Percentiles rank a stretch among this genome's conserved stretches.
phyloP scores from a whole-genome alignment of 37 sponge, comb jelly and placozoan genomes.

The Cliona cf. orientalis region DNA sequence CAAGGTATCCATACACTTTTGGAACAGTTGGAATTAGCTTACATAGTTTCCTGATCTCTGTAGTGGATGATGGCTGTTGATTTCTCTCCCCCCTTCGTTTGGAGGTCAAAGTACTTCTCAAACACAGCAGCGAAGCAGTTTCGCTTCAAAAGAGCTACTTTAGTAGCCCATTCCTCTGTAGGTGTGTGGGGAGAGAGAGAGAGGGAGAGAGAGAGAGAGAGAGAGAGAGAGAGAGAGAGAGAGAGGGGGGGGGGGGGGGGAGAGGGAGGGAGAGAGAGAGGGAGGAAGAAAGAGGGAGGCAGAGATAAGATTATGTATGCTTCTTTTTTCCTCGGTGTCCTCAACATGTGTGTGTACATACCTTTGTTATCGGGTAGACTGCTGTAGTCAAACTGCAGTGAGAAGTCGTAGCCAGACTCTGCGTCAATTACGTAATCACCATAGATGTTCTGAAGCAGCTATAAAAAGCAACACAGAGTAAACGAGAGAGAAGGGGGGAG shows the following conservation, averaged over 20 bases:
- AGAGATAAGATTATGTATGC: background rate
- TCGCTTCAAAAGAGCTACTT: constrained; percentile 90
- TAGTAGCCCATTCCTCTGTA: constrained; percentile 72
- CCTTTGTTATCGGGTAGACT: constrained; percentile 88
- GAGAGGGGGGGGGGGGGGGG: background rate
- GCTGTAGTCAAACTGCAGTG: constrained; percentile 86
- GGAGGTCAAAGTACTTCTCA: constrained; percentile 94
- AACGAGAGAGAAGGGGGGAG: background rate
- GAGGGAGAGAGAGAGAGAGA: background rate
- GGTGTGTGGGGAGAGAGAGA: background rate
- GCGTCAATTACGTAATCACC: constrained; percentile 60
- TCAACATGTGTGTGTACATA: constrained; percentile 1
- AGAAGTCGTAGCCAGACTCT: constrained; percentile 83
- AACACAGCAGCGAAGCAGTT: constrained; percentile 98
- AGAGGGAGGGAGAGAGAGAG: constrained; percentile 19
- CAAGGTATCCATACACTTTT: too few relatives aligned
- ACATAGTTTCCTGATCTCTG: constrained; percentile 96
- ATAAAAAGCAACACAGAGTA: background rate
- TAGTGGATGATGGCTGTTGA: constrained; percentile 91
- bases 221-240: constrained; percentile 27
- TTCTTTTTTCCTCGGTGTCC: background rate
- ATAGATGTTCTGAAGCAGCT: constrained; percentile 77
- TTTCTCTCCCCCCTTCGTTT: constrained; percentile 61
- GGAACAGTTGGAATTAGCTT: constrained; percentile 6
- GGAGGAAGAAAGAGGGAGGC: background rate